A percentile compares a stretch with the other conserved stretches of the same genome.
phyloP scores from a whole-genome alignment of 92 coral and sea anemone species.

The Heliopora coerulea region DNA sequence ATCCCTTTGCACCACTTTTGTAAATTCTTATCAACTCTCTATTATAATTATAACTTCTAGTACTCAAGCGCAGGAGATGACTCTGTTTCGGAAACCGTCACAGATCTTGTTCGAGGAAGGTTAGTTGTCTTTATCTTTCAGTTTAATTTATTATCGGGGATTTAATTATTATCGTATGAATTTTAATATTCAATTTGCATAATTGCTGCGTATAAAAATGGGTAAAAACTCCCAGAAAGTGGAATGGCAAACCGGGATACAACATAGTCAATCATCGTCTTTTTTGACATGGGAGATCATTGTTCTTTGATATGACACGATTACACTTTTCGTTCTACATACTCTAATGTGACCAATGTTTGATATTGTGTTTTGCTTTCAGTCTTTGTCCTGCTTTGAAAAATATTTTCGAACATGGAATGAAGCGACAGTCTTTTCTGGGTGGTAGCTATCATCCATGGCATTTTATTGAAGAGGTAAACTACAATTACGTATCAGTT shows the following conservation, averaged over 20 bases:
- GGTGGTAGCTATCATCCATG: slow-evolving; percentile 99
- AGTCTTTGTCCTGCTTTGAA: slow-evolving; percentile 94
- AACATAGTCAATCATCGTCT: too few species aligned
- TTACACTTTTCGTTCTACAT: too few species aligned
- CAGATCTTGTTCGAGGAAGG: slow-evolving; percentile 98
- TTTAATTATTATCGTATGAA: too few species aligned
- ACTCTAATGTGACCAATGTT: background rate
- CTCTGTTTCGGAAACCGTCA: slow-evolving; percentile 94
- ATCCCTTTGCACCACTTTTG: too few species aligned
- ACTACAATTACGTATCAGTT: too few species aligned
- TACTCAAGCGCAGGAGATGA: slow-evolving; percentile 98
- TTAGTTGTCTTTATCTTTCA: slow-evolving; percentile 44
- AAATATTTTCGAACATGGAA: slow-evolving; percentile 91
- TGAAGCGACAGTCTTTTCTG: slow-evolving; percentile 92
- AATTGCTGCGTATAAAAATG: too few species aligned
- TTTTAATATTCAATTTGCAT: too few species aligned
- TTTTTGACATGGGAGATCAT: too few species aligned
- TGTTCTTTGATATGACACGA: too few species aligned
- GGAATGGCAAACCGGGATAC: too few species aligned
- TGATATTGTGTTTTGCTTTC: background rate
- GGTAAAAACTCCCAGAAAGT: too few species aligned
- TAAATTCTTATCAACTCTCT: background rate
- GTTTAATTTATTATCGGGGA: too few species aligned
- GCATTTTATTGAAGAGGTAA: slow-evolving; percentile 96
- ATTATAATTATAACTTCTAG: slow-evolving; percentile 34